phyloP scores from a whole-genome alignment of 2,113 vertebrate genomes.

The Lepisosteus osseus region DNA sequence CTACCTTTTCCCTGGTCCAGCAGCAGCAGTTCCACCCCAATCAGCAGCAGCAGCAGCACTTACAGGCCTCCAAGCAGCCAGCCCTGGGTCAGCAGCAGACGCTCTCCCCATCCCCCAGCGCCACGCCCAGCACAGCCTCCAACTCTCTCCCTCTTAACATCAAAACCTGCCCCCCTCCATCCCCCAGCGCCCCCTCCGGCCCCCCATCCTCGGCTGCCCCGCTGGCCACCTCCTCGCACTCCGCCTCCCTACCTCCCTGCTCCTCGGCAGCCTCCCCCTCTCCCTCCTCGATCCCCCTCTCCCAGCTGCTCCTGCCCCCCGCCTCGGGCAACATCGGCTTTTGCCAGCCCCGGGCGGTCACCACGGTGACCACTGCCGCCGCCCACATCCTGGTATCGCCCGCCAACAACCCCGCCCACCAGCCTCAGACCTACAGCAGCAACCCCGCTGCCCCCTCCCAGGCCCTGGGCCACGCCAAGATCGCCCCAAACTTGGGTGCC shows the following conservation, averaged over 20 bases:
- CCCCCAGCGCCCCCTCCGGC: conserved; percentile 35
- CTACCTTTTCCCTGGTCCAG: conserved; percentile 77
- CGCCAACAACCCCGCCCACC: conserved; percentile 60
- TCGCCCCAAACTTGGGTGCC: conserved; percentile 59
- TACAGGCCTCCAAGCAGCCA: conserved; percentile 58
- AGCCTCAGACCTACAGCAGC: conserved; percentile 66
- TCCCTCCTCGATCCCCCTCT: conserved; percentile 65
- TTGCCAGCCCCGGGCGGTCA: conserved; percentile 62
- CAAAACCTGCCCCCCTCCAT: conserved; percentile 39
- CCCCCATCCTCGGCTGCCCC: conserved; percentile 46
- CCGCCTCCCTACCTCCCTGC: conserved; percentile 43
- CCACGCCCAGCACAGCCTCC: conserved; percentile 69
- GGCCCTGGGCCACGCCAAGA: conserved; percentile 58
- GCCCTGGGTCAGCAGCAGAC: conserved; percentile 68
- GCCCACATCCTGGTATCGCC: conserved; percentile 66
- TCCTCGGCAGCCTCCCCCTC: conserved; percentile 61
- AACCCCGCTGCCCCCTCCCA: conserved; percentile 78
- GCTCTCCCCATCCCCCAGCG: conserved; percentile 50
- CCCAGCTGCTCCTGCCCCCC: conserved; percentile 86
- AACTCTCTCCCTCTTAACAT: conserved; percentile 43
- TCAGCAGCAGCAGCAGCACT: conserved; percentile 78
- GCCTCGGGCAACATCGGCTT: conserved; percentile 50
- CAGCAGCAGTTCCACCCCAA: conserved; percentile 79
- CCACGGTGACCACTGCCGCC: conserved; percentile 51
- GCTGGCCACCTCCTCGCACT: conserved; percentile 1